Conservation (phyloP, 2,888 invertebrate genomes). For the Eretmocerus hayati region DNA sequence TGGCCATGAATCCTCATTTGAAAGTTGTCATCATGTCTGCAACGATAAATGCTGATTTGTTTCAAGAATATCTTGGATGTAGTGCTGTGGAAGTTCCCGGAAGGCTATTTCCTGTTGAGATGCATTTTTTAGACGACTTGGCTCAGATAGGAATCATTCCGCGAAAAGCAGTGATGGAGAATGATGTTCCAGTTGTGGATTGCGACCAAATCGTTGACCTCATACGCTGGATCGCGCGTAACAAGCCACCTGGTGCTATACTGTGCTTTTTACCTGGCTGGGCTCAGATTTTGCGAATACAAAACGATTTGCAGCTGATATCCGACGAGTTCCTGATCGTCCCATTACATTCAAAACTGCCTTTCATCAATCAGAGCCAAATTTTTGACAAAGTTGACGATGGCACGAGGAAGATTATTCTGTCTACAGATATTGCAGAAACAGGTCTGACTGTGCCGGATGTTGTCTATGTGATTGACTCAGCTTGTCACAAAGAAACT, state of each 20-base stretch:
- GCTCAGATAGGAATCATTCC: slow-evolving; percentile 18
- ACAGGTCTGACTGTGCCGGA: slow-evolving; percentile 70
- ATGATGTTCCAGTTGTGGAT: slow-evolving; percentile 44
- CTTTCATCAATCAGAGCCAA: slow-evolving; percentile 32
- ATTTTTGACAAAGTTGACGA: slow-evolving; percentile 42
- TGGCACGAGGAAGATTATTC: slow-evolving; percentile 59
- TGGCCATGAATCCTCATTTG: slow-evolving; percentile 51
- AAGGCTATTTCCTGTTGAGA: slow-evolving; percentile 55
- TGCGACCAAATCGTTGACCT: slow-evolving; percentile 49
- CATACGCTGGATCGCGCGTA: slow-evolving; percentile 54
- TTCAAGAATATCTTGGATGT: slow-evolving; percentile 54
- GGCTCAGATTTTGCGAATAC: slow-evolving; percentile 58
- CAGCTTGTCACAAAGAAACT: slow-evolving; percentile 57
- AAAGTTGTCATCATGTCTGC: slow-evolving; percentile 68
- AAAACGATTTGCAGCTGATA: slow-evolving; percentile 45
- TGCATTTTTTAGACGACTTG: slow-evolving; percentile 54
- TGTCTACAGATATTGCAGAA: slow-evolving; percentile 66
- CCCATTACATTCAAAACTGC: slow-evolving; percentile 55
- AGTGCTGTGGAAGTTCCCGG: slow-evolving; percentile 53
- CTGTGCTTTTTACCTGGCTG: slow-evolving; percentile 71
- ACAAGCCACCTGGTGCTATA: slow-evolving; percentile 60
- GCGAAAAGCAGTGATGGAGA: not conserved
- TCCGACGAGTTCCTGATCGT: slow-evolving; percentile 40
- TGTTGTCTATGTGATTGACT: slow-evolving; percentile 62
- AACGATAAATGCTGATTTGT: slow-evolving; percentile 58